phyloP scores from a whole-genome alignment of 2,797 vertebrate genomes.

The Choloepus didactylus region DNA sequence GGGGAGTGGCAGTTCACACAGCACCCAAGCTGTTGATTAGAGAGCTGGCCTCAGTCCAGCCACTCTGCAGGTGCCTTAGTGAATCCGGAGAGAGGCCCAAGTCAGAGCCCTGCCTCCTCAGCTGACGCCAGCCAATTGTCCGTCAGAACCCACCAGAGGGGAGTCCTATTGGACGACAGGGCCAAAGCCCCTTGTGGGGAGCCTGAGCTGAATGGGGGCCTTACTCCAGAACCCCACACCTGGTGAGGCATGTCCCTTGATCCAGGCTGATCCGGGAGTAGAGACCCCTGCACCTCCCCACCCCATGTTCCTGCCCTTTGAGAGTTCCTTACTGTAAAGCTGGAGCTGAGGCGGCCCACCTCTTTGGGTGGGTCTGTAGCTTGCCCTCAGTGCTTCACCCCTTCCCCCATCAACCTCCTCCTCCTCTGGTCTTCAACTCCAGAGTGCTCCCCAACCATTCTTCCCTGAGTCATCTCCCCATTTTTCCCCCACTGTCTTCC shows the following conservation, averaged over 20 bases:
- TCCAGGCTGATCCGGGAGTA: background rate
- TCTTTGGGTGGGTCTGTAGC: background rate
- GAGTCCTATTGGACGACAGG: background rate
- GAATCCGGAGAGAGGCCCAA: background rate
- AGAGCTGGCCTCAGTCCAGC: background rate
- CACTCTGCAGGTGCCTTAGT: background rate
- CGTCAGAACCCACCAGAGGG: background rate
- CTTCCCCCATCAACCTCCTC: background rate
- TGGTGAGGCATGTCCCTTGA: background rate
- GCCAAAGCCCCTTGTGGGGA: background rate
- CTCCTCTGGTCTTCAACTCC: background rate
- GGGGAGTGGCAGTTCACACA: background rate
- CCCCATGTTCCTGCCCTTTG: background rate
- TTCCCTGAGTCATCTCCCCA: background rate
- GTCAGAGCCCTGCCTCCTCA: background rate
- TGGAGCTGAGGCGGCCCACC: background rate
- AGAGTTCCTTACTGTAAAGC: background rate
- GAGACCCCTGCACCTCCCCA: background rate
- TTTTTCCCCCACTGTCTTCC: conserved; percentile 26
- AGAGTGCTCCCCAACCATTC: too few relatives aligned
- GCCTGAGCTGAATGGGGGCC: background rate
- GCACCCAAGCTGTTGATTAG: background rate
- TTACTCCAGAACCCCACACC: background rate
- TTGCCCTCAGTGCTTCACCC: background rate
- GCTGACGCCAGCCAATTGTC: background rate